Evolutionary conservation across 2,797 vertebrate species (phyloP).

Genomic region (Halcyon badia): DNA sequence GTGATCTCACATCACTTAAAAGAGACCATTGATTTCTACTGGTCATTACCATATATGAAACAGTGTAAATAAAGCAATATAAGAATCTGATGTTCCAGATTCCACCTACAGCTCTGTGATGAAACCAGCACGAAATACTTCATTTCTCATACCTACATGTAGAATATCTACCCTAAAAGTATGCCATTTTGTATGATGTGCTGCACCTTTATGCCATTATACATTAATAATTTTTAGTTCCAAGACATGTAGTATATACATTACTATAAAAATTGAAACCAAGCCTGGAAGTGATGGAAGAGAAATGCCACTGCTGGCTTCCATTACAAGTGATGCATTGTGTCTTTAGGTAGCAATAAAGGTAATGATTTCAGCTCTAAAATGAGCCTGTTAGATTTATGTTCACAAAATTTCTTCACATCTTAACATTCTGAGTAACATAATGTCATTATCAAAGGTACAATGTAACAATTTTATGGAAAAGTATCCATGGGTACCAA

Average conservation of each 20-base stretch:
- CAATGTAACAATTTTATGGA: not conserved
- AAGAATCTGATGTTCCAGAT: not conserved
- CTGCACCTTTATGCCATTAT: not conserved
- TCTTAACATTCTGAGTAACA: constrained; percentile 27
- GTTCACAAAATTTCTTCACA: constrained; percentile 39
- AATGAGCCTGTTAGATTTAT: constrained; percentile 43
- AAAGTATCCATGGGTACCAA: not conserved
- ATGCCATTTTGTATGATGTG: not conserved
- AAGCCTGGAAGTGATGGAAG: not conserved
- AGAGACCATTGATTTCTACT: constrained; percentile 12
- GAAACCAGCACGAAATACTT: not conserved
- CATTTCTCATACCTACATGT: not conserved
- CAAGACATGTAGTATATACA: not conserved
- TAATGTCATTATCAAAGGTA: not conserved
- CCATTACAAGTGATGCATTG: constrained; percentile 40
- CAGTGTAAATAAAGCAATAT: not conserved
- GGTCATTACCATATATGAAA: constrained; percentile 39
- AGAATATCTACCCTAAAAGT: not conserved
- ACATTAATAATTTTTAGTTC: not conserved
- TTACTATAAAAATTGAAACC: constrained; percentile 48
- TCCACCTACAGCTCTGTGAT: not conserved
- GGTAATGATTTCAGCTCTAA: constrained; percentile 59
- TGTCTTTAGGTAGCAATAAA: constrained; percentile 71
- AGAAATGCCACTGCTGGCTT: constrained; percentile 24
- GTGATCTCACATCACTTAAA: constrained; percentile 56